Conservation (phyloP, 2,113 vertebrate genomes). For the Sinocyclocheilus maitianheensis region DNA sequence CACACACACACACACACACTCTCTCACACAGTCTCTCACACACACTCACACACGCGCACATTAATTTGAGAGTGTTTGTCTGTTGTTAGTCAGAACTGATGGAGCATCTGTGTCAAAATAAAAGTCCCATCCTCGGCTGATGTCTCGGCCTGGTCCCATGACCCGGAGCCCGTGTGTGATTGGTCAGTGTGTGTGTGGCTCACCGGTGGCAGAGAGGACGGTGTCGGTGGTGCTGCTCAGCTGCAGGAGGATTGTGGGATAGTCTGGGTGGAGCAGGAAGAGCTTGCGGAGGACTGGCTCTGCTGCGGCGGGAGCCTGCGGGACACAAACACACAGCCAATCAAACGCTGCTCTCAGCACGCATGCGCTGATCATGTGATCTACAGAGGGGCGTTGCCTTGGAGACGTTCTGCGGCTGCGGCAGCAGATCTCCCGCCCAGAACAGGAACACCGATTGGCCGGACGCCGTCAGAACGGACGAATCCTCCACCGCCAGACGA, state of each 20-base stretch:
- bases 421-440: constrained; percentile 86
- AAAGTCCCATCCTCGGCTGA: no score
- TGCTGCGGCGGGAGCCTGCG: constrained; percentile 45
- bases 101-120: no score
- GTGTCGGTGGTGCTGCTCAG: constrained; percentile 85
- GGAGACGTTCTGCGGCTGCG: constrained; percentile 62
- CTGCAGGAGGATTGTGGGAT: constrained; percentile 86
- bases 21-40: background rate
- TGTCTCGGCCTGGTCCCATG: no score
- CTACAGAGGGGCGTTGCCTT: constrained; percentile 57
- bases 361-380: background rate
- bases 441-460: constrained; percentile 91
- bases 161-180: background rate
- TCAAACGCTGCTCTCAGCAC: background rate
- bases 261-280: constrained; percentile 86
- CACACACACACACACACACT: no score
- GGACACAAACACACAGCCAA: background rate
- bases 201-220: constrained; percentile 83
- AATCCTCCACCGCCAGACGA: constrained; percentile 76
- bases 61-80: no score
- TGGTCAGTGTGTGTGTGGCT: background rate
- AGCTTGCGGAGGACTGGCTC: constrained; percentile 81
- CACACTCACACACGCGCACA: no score
- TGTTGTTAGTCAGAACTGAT: no score
- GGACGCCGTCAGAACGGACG: constrained; percentile 81